Evolutionary conservation across 2,888 invertebrate species (phyloP).

Genomic region (Microctonus hyperodae): DNA sequence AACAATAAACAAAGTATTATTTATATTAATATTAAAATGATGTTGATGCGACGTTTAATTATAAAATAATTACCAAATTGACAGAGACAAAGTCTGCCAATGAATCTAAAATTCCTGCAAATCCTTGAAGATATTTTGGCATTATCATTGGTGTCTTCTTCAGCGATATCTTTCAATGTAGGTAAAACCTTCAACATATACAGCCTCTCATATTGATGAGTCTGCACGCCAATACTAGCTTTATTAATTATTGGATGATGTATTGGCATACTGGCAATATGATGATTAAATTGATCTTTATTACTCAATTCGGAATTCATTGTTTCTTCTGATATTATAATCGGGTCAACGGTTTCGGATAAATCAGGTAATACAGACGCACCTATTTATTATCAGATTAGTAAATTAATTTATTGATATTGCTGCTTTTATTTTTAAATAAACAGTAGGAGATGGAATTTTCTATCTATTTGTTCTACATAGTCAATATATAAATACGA

Average conservation of each 20-base stretch:
- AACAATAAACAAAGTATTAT: background rate
- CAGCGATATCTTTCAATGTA: constrained; percentile 50
- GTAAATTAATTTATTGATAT: too few relatives aligned
- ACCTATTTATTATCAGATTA: constrained; percentile 12
- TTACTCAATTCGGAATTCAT: constrained; percentile 42
- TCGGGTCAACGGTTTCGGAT: background rate
- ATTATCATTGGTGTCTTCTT: constrained; percentile 43
- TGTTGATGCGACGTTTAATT: background rate
- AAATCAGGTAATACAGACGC: constrained; percentile 36
- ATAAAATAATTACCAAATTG: constrained; percentile 52
- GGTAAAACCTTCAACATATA: constrained; percentile 70
- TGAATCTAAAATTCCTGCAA: constrained; percentile 53
- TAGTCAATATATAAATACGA: too few relatives aligned
- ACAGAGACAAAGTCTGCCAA: constrained; percentile 55
- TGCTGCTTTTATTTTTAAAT: too few relatives aligned
- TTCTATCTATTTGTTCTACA: too few relatives aligned
- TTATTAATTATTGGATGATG: constrained; percentile 30
- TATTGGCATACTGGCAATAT: constrained; percentile 19
- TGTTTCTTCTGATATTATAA: constrained; percentile 46
- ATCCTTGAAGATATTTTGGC: constrained; percentile 46
- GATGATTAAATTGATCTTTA: constrained; percentile 2
- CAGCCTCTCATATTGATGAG: constrained; percentile 63
- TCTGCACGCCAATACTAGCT: constrained; percentile 63
- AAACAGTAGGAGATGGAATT: too few relatives aligned
- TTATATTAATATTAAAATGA: background rate